Conservation (phyloP, 2,797 vertebrate genomes). For the Champsocephalus esox region DNA sequence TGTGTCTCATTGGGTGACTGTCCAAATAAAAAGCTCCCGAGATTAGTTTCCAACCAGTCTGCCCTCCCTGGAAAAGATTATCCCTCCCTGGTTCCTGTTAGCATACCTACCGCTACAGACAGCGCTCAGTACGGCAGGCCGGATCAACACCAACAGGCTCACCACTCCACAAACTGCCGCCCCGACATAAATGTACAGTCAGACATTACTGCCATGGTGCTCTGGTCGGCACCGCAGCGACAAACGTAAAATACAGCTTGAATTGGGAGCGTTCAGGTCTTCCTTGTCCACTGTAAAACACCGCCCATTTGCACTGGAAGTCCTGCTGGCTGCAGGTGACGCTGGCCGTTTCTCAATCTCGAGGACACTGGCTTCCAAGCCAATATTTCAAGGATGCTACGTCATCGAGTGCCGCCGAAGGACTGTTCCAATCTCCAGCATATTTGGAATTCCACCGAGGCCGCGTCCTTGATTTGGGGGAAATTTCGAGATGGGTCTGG, state of each 20-base stretch:
- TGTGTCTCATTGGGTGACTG: not conserved
- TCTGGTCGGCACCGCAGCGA: not conserved
- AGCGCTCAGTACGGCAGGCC: conserved; percentile 56
- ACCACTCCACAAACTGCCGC: conserved; percentile 28
- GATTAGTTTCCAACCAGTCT: conserved; percentile 9
- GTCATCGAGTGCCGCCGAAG: too few relatives aligned
- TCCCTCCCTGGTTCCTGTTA: conserved; percentile 45
- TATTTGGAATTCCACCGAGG: too few relatives aligned
- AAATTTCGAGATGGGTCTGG: too few relatives aligned
- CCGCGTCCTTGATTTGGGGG: too few relatives aligned
- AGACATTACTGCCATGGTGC: conserved; percentile 43
- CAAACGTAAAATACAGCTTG: not conserved
- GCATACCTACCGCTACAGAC: conserved; percentile 59
- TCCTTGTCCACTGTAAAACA: conserved; percentile 41
- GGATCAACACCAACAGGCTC: conserved; percentile 40
- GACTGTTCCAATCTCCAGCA: too few relatives aligned
- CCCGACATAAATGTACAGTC: conserved; percentile 1
- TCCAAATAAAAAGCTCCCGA: not conserved
- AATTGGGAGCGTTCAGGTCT: conserved; percentile 15
- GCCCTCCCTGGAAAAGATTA: conserved; percentile 27
- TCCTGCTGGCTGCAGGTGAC: conserved; percentile 60
- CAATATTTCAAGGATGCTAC: too few relatives aligned
- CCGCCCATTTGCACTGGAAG: conserved; percentile 65
- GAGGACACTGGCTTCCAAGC: too few relatives aligned
- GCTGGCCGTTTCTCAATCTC: too few relatives aligned